A percentile compares a stretch with the other conserved stretches of the same genome.
Evolutionary conservation across 1,140 invertebrate species (phyloP).

Genomic region (Plodia interpunctella): DNA sequence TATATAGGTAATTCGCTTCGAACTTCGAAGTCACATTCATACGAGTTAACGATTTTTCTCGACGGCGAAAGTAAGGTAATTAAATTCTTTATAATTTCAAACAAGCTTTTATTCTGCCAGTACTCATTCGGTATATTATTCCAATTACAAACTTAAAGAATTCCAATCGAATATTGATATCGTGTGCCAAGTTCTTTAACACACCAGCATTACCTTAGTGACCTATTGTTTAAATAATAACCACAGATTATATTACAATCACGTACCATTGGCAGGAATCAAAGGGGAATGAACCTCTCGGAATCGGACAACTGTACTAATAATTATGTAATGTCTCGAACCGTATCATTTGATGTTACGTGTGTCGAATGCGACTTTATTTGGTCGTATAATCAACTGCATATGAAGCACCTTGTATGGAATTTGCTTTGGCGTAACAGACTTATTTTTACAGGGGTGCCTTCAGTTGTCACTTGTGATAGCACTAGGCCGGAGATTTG

Average conservation of each 20-base stretch:
- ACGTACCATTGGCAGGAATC: not conserved
- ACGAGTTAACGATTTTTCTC: no score
- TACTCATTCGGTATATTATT: no score
- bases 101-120: no score
- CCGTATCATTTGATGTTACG: conserved; percentile 1
- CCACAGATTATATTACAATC: not conserved
- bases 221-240: not conserved
- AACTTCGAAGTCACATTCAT: no score
- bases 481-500: no score
- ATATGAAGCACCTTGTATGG: no score
- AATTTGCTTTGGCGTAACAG: no score
- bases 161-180: not conserved
- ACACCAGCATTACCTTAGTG: not conserved
- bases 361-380: not conserved
- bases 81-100: no score
- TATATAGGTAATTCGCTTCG: no score
- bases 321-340: not conserved
- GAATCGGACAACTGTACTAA: conserved; percentile 3
- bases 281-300: not conserved
- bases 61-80: no score
- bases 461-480: no score
- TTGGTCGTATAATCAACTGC: not conserved
- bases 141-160: not conserved
- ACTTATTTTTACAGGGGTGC: no score
- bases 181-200: not conserved